Conservation (phyloP, 2,797 vertebrate genomes). For the Okamejei kenojei region DNA sequence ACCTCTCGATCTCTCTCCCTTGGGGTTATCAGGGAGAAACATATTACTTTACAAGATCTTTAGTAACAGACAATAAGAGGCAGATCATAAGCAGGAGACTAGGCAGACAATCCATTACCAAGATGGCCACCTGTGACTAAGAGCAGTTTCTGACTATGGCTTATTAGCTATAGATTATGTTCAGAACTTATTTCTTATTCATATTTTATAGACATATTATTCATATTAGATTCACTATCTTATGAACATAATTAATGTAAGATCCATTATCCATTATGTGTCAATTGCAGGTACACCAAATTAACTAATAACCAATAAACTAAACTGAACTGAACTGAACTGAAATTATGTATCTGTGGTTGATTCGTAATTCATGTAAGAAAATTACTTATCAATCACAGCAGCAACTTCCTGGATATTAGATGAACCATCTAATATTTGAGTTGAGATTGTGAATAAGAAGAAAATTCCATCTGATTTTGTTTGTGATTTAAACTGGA, state of each 20-base stretch:
- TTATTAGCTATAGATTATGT: too few species aligned
- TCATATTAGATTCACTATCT: too few species aligned
- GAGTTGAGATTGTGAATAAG: background rate
- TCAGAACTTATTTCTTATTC: too few species aligned
- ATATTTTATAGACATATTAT: too few species aligned
- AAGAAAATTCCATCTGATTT: background rate
- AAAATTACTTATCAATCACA: background rate
- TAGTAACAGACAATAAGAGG: background rate
- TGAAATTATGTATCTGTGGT: too few species aligned
- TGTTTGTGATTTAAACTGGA: background rate
- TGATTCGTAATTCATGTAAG: background rate
- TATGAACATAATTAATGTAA: too few species aligned
- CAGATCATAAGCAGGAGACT: background rate
- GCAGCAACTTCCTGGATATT: background rate
- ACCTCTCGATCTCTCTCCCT: constrained; percentile 21
- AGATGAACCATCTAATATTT: background rate
- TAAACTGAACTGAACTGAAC: too few species aligned
- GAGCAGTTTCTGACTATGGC: background rate
- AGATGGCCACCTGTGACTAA: constrained; percentile 18
- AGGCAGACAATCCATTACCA: constrained; percentile 16
- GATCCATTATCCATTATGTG: background rate
- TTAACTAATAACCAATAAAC: too few species aligned
- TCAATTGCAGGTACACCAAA: too few species aligned
- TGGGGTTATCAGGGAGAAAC: constrained; percentile 21
- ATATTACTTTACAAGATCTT: constrained; percentile 9